Conservation (phyloP, 2,113 vertebrate genomes). For the Cebidichthys violaceus region DNA sequence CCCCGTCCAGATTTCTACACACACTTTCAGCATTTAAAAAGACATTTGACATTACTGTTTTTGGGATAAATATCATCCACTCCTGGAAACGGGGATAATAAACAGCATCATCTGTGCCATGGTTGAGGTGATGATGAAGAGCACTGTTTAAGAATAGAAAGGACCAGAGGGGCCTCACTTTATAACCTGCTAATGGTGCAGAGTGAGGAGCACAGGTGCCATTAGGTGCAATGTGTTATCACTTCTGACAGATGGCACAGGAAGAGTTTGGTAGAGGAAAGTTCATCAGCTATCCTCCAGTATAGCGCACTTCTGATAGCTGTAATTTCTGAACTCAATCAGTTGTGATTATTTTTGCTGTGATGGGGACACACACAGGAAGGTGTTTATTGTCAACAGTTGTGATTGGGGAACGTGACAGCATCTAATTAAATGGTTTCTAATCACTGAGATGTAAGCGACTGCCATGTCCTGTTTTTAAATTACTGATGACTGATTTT, state of each 20-base stretch:
- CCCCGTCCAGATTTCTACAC: not conserved
- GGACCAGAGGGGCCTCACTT: constrained; percentile 35
- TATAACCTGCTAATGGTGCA: constrained; percentile 76
- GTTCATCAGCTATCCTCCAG: constrained; percentile 30
- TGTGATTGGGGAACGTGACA: constrained; percentile 6
- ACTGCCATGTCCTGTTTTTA: constrained; percentile 33
- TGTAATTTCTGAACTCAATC: constrained; percentile 3
- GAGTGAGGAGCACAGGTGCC: constrained; percentile 43
- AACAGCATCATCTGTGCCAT: constrained; percentile 56
- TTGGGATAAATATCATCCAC: constrained; percentile 51
- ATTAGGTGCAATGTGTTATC: constrained; percentile 67
- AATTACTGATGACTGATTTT: constrained; percentile 30
- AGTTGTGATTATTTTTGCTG: constrained; percentile 22
- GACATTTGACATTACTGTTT: constrained; percentile 45
- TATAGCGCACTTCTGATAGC: constrained; percentile 6
- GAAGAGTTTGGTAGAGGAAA: constrained; percentile 50
- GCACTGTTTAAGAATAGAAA: constrained; percentile 51
- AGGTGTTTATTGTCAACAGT: constrained; percentile 21
- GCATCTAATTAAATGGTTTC: constrained; percentile 47
- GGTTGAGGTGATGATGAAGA: constrained; percentile 70
- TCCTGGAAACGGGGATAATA: constrained; percentile 71
- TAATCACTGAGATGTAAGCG: constrained; percentile 9
- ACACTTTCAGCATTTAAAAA: constrained; percentile 4
- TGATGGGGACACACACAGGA: not conserved
- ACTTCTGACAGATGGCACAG: constrained; percentile 71